Evolutionary conservation across 2,888 invertebrate species (phyloP), one percentile per base, ranked within the genome.

Genomic region (Agrilus cyanescens): DNA sequence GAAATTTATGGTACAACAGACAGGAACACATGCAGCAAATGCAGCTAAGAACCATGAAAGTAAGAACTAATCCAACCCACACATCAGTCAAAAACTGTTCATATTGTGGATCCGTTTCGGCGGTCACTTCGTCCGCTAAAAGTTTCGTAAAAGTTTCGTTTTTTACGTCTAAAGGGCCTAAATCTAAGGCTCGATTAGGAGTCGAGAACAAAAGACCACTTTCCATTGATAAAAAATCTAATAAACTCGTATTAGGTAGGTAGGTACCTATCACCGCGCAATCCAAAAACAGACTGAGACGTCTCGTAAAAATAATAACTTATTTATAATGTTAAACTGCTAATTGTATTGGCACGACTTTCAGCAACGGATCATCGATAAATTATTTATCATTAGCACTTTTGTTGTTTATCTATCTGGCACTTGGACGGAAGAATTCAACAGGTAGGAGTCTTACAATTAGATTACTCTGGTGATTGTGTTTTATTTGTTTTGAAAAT

Each of bases 21-120:
- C 77, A 78, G 41, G 75, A 71, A 56, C 76, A 78, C 59, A 78
- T 73, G 56, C 76, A 76, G 58, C 75, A 76, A 42, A 77, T 70
- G 58, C 76, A 75, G 53, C 74, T 73, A 15, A 76, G 64, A 43
- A 76, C 75, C 60, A 78, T 70, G 33, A 77, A 61, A 25, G 76
- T 75, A 12, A 78, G 59, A 13, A 76, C 74, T 33, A 76, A 71
- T 6, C 76, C 76, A 38, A 78, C 74, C 77, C 77, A 78, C 41
- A 78, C 71, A 55, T 78, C 78, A 41, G 75, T 74, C 44, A 76
- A 65, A 47, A 75, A 72, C 46, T 73, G 70, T 43, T 74, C 71
- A 53, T 75, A 74, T 48, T 71, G 72, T 5, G 63, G 66, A 50
- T 72, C 72, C 1, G 49, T 41, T 34, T 49, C 47, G 8, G 53